A percentile compares a stretch with the other conserved stretches of the same genome.
Evolutionary conservation across 2,797 vertebrate genomes (phyloP).

Genomic region (Cuculus canorus): DNA sequence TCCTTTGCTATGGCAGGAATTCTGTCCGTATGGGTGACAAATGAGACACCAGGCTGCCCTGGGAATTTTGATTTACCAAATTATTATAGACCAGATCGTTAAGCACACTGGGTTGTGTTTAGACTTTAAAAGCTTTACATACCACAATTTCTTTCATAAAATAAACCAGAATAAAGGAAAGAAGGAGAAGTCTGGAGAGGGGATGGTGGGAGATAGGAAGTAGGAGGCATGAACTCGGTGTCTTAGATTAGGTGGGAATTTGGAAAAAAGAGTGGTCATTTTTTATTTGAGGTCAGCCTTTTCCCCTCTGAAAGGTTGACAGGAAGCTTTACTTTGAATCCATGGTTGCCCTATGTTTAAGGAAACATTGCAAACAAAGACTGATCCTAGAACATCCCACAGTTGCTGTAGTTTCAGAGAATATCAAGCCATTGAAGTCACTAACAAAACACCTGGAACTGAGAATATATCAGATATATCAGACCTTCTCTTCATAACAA

Average conservation of each 20-base stretch:
- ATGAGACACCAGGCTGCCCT: not conserved
- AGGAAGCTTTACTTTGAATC: not conserved
- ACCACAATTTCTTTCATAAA: not conserved
- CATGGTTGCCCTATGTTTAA: not conserved
- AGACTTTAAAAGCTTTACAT: constrained; percentile 20
- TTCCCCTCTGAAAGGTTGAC: not conserved
- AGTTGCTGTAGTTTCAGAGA: not conserved
- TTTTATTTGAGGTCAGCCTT: not conserved
- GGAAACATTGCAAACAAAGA: not conserved
- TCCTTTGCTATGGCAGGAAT: constrained; percentile 33
- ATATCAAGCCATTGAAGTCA: not conserved
- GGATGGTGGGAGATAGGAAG: not conserved
- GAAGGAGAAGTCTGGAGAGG: not conserved
- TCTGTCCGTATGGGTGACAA: not conserved
- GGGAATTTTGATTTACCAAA: constrained; percentile 19
- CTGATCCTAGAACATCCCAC: not conserved
- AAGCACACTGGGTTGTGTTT: constrained; percentile 39
- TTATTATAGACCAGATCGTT: not conserved
- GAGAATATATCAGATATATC: no score
- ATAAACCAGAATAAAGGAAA: not conserved
- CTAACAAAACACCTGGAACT: not conserved
- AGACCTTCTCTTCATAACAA: not conserved
- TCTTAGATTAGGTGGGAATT: not conserved
- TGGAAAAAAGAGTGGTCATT: not conserved
- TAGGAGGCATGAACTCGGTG: not conserved